These are phyloP conservation scores for Gadus chalcogrammus DNA, from an alignment of 2,113 vertebrate species.

Conservation along the genomic window DNA sequence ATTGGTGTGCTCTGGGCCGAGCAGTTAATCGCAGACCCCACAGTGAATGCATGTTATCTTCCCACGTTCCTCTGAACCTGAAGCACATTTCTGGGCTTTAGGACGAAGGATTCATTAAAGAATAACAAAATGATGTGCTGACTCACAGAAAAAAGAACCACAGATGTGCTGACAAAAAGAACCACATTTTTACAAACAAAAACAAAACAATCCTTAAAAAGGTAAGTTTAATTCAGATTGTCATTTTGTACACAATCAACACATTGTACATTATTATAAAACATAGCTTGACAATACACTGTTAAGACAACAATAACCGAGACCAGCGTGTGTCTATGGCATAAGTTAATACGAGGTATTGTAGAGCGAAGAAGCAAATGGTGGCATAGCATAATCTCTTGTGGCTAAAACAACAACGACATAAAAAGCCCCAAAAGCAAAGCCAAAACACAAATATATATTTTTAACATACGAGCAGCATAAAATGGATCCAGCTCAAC, in stretches of 20 bases:
- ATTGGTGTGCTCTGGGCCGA: no score
- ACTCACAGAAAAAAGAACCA: background rate
- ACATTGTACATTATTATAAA: constrained; percentile 17
- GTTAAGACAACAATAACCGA: background rate
- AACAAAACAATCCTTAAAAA: constrained; percentile 29
- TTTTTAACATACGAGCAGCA: constrained; percentile 55
- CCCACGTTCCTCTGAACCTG: no score
- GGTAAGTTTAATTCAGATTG: constrained; percentile 38
- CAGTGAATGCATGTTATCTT: no score
- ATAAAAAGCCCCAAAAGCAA: background rate
- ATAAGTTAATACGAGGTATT: constrained; percentile 43
- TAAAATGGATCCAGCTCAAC: constrained; percentile 36
- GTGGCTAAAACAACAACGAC: background rate
- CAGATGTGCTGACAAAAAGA: background rate
- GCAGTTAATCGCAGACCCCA: no score
- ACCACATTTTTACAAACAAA: background rate
- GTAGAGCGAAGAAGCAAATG: constrained; percentile 12
- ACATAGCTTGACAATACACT: background rate
- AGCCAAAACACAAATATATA: constrained; percentile 26
- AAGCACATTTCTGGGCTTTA: background rate
- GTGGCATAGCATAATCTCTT: background rate
- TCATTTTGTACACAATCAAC: constrained; percentile 26
- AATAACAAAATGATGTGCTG: no score
- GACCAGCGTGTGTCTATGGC: constrained; percentile 14
- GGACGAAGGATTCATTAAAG: background rate